Evolutionary conservation across 2,113 vertebrate species (phyloP).

Genomic region (Gymnocephalus cernua): DNA sequence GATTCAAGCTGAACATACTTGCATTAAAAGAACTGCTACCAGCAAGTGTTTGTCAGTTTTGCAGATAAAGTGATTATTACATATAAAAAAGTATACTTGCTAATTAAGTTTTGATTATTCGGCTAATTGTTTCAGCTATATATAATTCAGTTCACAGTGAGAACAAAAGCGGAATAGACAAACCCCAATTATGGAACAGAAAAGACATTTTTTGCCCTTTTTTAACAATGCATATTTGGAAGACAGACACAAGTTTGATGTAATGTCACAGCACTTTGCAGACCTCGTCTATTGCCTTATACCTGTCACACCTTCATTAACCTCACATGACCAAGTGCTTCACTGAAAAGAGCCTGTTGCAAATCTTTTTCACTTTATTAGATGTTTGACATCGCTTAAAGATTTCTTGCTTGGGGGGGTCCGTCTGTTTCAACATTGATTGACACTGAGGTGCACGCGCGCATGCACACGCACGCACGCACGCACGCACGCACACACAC

Average conservation of each 20-base stretch:
- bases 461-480: too few relatives aligned
- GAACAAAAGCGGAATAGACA: too few relatives aligned
- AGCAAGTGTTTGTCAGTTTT: neutral
- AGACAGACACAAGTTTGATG: neutral
- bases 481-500: too few relatives aligned
- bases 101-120: neutral
- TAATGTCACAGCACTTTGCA: too few relatives aligned
- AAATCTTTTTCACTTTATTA: conserved; percentile 23
- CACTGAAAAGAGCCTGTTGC: neutral
- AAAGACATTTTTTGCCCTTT: neutral
- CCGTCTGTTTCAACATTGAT: neutral
- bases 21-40: neutral
- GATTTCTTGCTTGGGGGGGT: conserved; percentile 5
- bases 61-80: neutral
- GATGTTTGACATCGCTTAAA: conserved; percentile 19
- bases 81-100: neutral
- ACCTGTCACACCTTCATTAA: neutral
- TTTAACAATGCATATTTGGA: neutral
- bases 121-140: neutral
- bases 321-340: neutral
- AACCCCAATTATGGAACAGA: neutral
- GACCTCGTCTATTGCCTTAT: neutral
- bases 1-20: too few relatives aligned
- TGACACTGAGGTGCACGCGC: too few relatives aligned
- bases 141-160: neutral